phyloP scores from a whole-genome alignment of 2,888 invertebrate genomes.

The Megamerina dolium region DNA sequence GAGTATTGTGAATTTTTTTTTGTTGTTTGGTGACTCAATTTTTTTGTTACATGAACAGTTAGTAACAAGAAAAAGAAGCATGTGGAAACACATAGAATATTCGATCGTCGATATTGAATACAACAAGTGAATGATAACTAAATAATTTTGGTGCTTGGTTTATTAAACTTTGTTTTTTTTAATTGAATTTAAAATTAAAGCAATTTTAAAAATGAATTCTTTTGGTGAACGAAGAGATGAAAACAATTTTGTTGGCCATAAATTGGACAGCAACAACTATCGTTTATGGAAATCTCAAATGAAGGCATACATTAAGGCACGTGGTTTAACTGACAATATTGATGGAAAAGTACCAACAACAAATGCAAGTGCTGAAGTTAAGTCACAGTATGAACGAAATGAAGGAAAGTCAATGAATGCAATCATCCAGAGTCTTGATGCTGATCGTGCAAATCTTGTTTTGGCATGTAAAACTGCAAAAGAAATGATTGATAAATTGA shows the following conservation, averaged over 20 bases:
- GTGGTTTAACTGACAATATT: neutral
- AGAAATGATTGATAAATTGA: neutral
- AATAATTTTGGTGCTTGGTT: no score
- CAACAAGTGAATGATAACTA: no score
- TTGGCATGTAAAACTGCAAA: neutral
- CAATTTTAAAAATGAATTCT: no score
- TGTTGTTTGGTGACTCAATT: no score
- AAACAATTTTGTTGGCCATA: neutral
- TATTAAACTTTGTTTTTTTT: no score
- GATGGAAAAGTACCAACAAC: neutral
- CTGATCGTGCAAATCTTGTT: neutral
- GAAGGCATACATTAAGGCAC: neutral
- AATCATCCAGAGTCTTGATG: neutral
- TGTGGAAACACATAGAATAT: no score
- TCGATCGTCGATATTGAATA: no score
- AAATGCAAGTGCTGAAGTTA: neutral
- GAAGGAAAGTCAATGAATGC: conserved; percentile 2
- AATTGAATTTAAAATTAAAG: no score
- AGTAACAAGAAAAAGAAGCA: no score
- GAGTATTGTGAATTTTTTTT: no score
- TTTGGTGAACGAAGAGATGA: no score
- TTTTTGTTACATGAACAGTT: no score
- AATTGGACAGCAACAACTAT: neutral
- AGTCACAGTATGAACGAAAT: neutral
- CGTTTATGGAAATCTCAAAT: conserved; percentile 2